Evolutionary conservation across 2,888 invertebrate genomes (phyloP).

Genomic region (Pseudanteris insignis): DNA sequence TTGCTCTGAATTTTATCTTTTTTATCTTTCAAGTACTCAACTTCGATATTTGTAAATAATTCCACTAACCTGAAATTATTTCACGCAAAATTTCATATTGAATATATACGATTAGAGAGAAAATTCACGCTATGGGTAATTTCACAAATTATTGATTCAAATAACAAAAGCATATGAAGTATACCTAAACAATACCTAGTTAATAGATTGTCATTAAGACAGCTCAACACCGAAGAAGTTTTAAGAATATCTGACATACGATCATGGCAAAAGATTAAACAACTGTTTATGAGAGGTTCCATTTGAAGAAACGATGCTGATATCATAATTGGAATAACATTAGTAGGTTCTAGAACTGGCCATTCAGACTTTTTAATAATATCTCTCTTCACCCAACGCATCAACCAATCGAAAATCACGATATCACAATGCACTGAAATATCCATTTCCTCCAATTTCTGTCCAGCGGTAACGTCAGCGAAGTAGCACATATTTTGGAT

Average conservation of each 20-base stretch:
- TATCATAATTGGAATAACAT: conserved; percentile 91
- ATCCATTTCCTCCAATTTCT: conserved; percentile 88
- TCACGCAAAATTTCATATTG: too few species aligned
- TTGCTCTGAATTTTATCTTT: conserved; percentile 89
- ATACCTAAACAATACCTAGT: too few species aligned
- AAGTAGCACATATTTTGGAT: conserved; percentile 96
- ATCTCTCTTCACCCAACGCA: conserved; percentile 92
- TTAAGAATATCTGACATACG: conserved; percentile 88
- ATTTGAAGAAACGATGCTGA: conserved; percentile 95
- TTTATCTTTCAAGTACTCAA: conserved; percentile 85
- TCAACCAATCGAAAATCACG: conserved; percentile 94
- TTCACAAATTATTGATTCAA: too few species aligned
- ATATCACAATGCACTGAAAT: conserved; percentile 98
- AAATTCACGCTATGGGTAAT: too few species aligned
- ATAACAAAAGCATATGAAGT: too few species aligned
- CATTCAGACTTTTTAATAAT: conserved; percentile 73
- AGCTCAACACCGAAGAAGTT: conserved; percentile 86
- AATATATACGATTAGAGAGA: too few species aligned
- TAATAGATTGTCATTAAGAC: conserved; percentile 74
- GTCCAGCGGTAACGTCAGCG: conserved; percentile 85
- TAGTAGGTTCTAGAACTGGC: conserved; percentile 80
- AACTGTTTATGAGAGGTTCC: conserved; percentile 86
- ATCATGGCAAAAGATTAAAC: conserved; percentile 84
- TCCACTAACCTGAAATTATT: conserved; percentile 75
- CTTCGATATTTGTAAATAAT: conserved; percentile 86